Evolutionary conservation across 2,113 vertebrate genomes (phyloP).

Genomic region (Sapayoa aenigma): DNA sequence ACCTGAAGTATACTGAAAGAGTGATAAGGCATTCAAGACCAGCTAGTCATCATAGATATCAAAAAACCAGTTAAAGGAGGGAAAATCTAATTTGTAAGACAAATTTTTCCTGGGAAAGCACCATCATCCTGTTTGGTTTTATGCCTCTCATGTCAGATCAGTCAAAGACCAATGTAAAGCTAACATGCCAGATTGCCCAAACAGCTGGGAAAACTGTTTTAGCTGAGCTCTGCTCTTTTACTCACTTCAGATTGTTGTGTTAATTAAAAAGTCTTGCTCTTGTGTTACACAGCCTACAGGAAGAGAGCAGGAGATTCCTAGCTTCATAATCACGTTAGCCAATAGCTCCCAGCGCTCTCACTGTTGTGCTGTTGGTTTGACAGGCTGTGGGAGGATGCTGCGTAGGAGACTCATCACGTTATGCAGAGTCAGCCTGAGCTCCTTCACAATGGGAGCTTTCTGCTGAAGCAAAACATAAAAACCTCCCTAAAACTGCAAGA

Average conservation of each 20-base stretch:
- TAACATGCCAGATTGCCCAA: slow-evolving; percentile 1
- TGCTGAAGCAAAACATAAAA: not conserved
- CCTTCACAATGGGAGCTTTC: slow-evolving; percentile 39
- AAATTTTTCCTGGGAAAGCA: not conserved
- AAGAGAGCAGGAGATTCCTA: slow-evolving; percentile 32
- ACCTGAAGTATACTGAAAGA: not conserved
- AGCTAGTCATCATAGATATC: not conserved
- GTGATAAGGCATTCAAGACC: not conserved
- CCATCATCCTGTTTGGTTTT: slow-evolving; percentile 11
- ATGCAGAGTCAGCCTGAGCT: slow-evolving; percentile 12
- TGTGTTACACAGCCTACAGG: slow-evolving; percentile 22
- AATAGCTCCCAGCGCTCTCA: slow-evolving; percentile 43
- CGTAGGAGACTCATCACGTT: not conserved
- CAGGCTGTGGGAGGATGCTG: slow-evolving; percentile 34
- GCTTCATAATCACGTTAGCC: not conserved
- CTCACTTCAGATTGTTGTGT: not conserved
- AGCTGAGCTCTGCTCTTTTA: slow-evolving; percentile 40
- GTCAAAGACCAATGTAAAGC: not conserved
- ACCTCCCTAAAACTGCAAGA: not conserved
- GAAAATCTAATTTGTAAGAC: not conserved
- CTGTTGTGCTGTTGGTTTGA: not conserved
- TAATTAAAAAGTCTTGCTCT: slow-evolving; percentile 43
- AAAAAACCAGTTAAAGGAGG: not conserved
- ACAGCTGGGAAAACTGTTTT: not conserved
- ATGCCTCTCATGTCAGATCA: slow-evolving; percentile 16